Conservation (phyloP, 2,888 invertebrate genomes). For the Leptinotarsa tumamoca region DNA sequence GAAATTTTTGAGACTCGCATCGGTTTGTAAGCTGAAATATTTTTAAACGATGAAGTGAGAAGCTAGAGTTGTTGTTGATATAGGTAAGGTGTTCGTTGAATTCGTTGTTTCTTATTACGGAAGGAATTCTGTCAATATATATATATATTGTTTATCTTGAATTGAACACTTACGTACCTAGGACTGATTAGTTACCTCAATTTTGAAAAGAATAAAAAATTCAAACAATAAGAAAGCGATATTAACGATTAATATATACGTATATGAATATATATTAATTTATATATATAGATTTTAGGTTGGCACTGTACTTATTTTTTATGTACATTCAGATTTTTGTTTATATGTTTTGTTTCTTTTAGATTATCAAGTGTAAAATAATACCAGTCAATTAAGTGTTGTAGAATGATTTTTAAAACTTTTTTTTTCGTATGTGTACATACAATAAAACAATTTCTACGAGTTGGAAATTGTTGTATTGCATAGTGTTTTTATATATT, state of each 20-base stretch:
- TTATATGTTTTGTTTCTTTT: slow-evolving; percentile 49
- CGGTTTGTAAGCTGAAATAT: slow-evolving; percentile 25
- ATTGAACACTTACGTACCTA: slow-evolving; percentile 49
- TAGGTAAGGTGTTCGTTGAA: slow-evolving; percentile 41
- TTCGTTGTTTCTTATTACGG: slow-evolving; percentile 11
- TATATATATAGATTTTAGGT: slow-evolving; percentile 49
- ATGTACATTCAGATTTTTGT: slow-evolving; percentile 54
- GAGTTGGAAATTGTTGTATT: slow-evolving; percentile 31
- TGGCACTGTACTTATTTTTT: slow-evolving; percentile 60
- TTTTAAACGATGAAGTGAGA: slow-evolving; percentile 30
- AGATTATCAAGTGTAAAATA: slow-evolving; percentile 53
- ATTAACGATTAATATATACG: slow-evolving; percentile 28
- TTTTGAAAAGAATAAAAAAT: slow-evolving; percentile 48
- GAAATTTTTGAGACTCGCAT: slow-evolving; percentile 28
- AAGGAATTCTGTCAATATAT: slow-evolving; percentile 18
- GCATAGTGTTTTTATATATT: slow-evolving; percentile 51
- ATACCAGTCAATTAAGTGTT: slow-evolving; percentile 59
- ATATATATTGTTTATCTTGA: slow-evolving; percentile 28
- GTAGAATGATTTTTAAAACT: slow-evolving; percentile 52
- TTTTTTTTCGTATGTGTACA: slow-evolving; percentile 41
- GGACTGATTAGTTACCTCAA: slow-evolving; percentile 61
- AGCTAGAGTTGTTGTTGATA: slow-evolving; percentile 31
- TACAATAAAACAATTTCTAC: slow-evolving; percentile 35
- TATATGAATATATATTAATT: slow-evolving; percentile 27
- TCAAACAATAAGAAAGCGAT: slow-evolving; percentile 46